Percentiles rank a stretch among this genome's conserved stretches.
phyloP scores from a whole-genome alignment of 2,113 vertebrate species.

The Chloebia gouldiae region DNA sequence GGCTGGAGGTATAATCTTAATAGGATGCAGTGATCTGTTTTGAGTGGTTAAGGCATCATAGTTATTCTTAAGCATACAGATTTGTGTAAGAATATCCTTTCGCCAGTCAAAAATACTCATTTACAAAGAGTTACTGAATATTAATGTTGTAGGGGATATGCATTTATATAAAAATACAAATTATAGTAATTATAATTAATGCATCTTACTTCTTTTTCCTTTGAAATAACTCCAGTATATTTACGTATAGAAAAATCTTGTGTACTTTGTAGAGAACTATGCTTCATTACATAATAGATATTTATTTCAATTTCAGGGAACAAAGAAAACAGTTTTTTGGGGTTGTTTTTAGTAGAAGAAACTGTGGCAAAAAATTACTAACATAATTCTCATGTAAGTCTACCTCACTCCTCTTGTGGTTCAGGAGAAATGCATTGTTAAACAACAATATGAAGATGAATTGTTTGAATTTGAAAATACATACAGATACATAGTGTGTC shows the following conservation, averaged over 20 bases:
- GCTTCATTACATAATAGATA: neutral
- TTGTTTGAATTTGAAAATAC: neutral
- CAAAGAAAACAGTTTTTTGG: neutral
- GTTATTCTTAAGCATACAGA: neutral
- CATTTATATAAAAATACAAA: neutral
- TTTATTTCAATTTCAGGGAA: neutral
- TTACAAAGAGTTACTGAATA: neutral
- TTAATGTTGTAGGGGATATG: neutral
- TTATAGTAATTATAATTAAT: neutral
- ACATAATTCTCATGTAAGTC: neutral
- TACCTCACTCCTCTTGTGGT: neutral
- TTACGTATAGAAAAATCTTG: neutral
- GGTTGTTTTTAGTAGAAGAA: neutral
- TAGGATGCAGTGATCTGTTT: neutral
- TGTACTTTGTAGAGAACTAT: neutral
- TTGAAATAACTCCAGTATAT: neutral
- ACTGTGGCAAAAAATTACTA: neutral
- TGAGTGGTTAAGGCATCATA: neutral
- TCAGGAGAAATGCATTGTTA: neutral
- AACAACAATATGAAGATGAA: neutral
- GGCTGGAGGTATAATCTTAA: neutral
- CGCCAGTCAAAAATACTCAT: neutral
- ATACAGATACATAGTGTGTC: neutral
- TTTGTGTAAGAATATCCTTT: neutral
- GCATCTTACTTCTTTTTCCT: neutral